Evolutionary conservation across 2,888 invertebrate genomes (phyloP), one percentile per base, ranked within the genome.

Genomic region (Sinopyrophorus schimmeli): DNA sequence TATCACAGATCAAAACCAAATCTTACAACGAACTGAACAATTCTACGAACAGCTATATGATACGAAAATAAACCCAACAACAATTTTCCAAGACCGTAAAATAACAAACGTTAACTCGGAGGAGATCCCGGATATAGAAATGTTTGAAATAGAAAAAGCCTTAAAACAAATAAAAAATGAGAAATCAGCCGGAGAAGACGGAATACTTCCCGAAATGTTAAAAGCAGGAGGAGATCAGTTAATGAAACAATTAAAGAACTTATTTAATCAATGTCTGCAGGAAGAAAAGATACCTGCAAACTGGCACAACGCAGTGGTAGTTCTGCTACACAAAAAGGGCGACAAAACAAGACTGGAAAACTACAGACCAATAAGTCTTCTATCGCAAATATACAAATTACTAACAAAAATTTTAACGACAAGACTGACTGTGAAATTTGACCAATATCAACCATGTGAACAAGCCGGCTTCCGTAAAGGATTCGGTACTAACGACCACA

Each of bases 401-500:
- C 5, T 10, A 11, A 27, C 27, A 27, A 27, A 27, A 27, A 27
- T 10, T 5, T 12, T n/a, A 9, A 3, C 24, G 3, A 27, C 3
- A 5, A 10, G 27, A 27, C 12, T 27, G 12, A 10, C 5, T 14
- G 12, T 11, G 12, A 27, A 27, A 27, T 12, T 24, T 24, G 3
- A 24, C 24, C 9, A 9, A 9, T 24, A 24, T 10, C 24, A 24
- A 7, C 27, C 27, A 27, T 12, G 27, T 12, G 10, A 27, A 14
- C 11, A 27, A 14, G 11, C 11, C 10, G 3, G 27, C 3, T 27
- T 11, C 12, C 11, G 11, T n/a, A 7, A 11, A 14, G n/a, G 27
- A 27, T 27, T 27, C 12, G 12, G 27, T 27, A 27, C 27, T 27
- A 12, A 14, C n/a, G 11, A 27, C 27, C 27, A 27, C 27, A 11